Conservation (phyloP, 1,140 invertebrate species). For the Dinoponera quadriceps region DNA sequence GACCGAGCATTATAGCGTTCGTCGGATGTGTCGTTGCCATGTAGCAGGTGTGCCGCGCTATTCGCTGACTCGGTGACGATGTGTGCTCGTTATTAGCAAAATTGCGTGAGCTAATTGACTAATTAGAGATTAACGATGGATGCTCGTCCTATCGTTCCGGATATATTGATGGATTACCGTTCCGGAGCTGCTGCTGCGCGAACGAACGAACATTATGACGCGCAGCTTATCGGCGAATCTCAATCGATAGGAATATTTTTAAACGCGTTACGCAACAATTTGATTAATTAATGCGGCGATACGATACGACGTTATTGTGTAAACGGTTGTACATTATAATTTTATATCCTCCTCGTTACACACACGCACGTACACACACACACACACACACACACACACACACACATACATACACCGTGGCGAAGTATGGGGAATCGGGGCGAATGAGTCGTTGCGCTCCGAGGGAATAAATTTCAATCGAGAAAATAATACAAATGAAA, state of each 20-base stretch:
- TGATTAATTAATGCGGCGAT: conserved; percentile 33
- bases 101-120: conserved; percentile 82
- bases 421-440: too few species aligned
- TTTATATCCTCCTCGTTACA: conserved; percentile 9
- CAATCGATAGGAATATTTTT: conserved; percentile 53
- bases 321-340: conserved; percentile 28
- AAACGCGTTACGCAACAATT: conserved; percentile 22
- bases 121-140: conserved; percentile 81
- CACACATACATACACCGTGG: too few species aligned
- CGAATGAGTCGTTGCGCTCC: too few species aligned
- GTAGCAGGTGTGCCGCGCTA: conserved; percentile 67
- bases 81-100: conserved; percentile 78
- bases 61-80: conserved; percentile 61
- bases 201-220: conserved; percentile 20
- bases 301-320: conserved; percentile 8
- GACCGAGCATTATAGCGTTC: conserved; percentile 62
- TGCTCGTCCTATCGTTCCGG: conserved; percentile 65
- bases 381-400: too few species aligned
- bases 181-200: conserved; percentile 66
- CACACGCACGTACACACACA: too few species aligned
- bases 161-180: conserved; percentile 79
- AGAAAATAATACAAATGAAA: too few species aligned
- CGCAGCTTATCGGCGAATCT: conserved; percentile 41
- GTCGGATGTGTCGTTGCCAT: conserved; percentile 59
- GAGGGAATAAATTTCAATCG: too few species aligned